A percentile compares a stretch with the other conserved stretches of the same genome.
Evolutionary conservation across 1,140 invertebrate genomes (phyloP).

Genomic region (Onthophagus taurus): DNA sequence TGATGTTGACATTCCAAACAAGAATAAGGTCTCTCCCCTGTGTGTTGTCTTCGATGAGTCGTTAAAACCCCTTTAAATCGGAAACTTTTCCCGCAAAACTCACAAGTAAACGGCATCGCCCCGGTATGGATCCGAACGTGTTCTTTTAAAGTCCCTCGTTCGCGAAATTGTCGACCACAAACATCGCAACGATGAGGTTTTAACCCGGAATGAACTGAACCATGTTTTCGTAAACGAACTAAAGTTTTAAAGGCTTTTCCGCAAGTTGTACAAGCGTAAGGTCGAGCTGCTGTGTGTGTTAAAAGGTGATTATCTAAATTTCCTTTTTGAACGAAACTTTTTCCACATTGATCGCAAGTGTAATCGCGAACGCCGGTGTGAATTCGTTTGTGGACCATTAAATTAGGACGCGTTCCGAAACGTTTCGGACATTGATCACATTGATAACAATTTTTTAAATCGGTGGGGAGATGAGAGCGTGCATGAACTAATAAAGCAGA

Average conservation of each 20-base stretch:
- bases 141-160: slow-evolving; percentile 50
- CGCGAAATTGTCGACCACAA: slow-evolving; percentile 61
- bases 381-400: slow-evolving; percentile 48
- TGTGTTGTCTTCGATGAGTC: slow-evolving; percentile 56
- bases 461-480: slow-evolving; percentile 45
- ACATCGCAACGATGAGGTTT: slow-evolving; percentile 67
- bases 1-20: slow-evolving; percentile 54
- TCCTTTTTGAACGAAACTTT: slow-evolving; percentile 51
- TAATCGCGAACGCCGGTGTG: slow-evolving; percentile 44
- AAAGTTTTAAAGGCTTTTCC: slow-evolving; percentile 43
- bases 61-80: slow-evolving; percentile 59
- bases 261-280: slow-evolving; percentile 40
- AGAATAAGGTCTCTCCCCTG: slow-evolving; percentile 50
- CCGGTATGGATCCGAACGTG: slow-evolving; percentile 70
- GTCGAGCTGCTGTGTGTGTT: slow-evolving; percentile 43
- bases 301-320: slow-evolving; percentile 49
- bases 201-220: slow-evolving; percentile 52
- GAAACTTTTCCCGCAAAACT: slow-evolving; percentile 61
- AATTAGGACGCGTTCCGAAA: slow-evolving; percentile 45
- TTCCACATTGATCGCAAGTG: slow-evolving; percentile 51
- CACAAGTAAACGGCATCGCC: slow-evolving; percentile 68
- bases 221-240: slow-evolving; percentile 34
- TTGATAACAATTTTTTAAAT: slow-evolving; percentile 45
- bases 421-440: slow-evolving; percentile 50
- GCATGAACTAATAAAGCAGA: slow-evolving; percentile 45